phyloP scores from a whole-genome alignment of 2,888 invertebrate species.

The Cataglyphis livida region DNA sequence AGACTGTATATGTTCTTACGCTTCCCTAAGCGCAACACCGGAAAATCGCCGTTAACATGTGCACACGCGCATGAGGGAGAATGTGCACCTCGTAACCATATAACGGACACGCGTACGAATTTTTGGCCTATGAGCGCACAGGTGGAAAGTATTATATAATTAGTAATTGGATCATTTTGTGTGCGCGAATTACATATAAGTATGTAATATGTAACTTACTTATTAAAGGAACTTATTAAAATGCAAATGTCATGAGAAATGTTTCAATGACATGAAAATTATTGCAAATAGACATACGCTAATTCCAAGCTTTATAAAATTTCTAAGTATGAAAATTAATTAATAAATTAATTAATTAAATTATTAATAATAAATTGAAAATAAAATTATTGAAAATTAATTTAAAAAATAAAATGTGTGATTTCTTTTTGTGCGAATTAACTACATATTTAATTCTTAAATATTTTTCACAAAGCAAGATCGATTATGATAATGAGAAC shows the following conservation, averaged over 20 bases:
- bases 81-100: not conserved
- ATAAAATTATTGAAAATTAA: too few relatives aligned
- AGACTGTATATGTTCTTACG: slow-evolving; percentile 22
- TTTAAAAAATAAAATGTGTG: not conserved
- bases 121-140: not conserved
- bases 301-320: not conserved
- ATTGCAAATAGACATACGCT: not conserved
- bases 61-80: slow-evolving; percentile 33
- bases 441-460: slow-evolving; percentile 8
- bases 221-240: not conserved
- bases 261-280: not conserved
- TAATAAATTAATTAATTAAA: too few relatives aligned
- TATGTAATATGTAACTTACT: not conserved
- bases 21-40: slow-evolving; percentile 38
- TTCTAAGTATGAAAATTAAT: too few relatives aligned
- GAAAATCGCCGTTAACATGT: slow-evolving; percentile 66
- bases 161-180: slow-evolving; percentile 5
- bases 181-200: not conserved
- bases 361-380: too few relatives aligned
- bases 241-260: not conserved
- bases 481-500: not conserved
- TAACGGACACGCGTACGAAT: slow-evolving; percentile 1
- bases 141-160: slow-evolving; percentile 28
- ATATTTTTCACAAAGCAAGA: not conserved
- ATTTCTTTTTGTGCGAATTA: not conserved